A percentile compares a stretch with the other conserved stretches of the same genome.
Conservation (phyloP, 2,113 vertebrate genomes). For the Scartelaos histophorus region DNA sequence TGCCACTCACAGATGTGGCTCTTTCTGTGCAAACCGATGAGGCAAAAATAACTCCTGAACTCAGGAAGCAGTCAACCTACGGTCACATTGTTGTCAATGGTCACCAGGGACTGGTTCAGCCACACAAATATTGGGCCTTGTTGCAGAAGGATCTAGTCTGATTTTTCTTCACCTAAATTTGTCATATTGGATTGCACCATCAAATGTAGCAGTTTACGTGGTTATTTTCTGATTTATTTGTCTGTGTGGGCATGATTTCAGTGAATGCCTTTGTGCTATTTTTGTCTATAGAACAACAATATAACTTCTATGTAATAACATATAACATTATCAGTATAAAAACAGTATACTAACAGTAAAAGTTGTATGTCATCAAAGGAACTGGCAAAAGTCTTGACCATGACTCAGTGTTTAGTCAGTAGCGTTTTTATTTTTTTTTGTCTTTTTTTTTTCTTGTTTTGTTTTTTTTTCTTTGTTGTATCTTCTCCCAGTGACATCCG, state of each 20-base stretch:
- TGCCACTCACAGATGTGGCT: conserved; percentile 47
- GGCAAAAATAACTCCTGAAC: conserved; percentile 59
- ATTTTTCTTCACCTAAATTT: not conserved
- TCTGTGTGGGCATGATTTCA: no score
- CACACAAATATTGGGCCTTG: conserved; percentile 37
- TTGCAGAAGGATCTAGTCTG: not conserved
- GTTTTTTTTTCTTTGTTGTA: not conserved
- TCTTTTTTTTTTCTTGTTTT: no score
- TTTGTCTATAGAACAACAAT: no score
- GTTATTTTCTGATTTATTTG: no score
- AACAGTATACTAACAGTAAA: no score
- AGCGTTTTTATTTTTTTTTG: not conserved
- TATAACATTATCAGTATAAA: no score
- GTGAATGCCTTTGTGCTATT: no score
- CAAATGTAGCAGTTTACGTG: not conserved
- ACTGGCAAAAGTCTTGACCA: not conserved
- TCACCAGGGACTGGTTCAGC: conserved; percentile 8
- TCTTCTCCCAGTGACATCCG: conserved; percentile 27
- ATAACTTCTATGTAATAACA: no score
- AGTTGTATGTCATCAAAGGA: no score
- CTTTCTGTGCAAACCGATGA: conserved; percentile 29
- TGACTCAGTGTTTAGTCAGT: not conserved
- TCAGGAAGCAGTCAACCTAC: conserved; percentile 58
- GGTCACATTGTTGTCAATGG: conserved; percentile 66
- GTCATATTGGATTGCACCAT: not conserved